Evolutionary conservation across 2,888 invertebrate genomes (phyloP).

Genomic region (Phasia obesa): DNA sequence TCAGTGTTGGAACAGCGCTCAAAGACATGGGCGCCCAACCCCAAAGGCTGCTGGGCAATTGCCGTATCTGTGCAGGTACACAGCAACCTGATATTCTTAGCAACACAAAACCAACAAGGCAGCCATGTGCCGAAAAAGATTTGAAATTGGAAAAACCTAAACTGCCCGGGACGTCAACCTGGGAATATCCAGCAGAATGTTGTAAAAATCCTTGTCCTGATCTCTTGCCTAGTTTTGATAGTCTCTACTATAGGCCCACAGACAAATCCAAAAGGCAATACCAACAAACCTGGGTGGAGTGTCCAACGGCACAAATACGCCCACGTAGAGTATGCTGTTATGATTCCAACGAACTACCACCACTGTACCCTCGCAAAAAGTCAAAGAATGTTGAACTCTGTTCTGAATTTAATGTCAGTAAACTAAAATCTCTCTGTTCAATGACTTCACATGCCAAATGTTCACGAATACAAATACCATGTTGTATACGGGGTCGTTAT

Average conservation of each 20-base stretch:
- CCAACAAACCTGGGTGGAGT: slow-evolving; percentile 78
- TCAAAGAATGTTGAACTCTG: not conserved
- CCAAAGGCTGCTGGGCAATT: too few relatives aligned
- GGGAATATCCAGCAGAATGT: slow-evolving; percentile 61
- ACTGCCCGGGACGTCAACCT: not conserved
- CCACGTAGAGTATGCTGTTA: slow-evolving; percentile 74
- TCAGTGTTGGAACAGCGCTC: too few relatives aligned
- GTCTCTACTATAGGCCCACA: slow-evolving; percentile 72
- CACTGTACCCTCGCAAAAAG: slow-evolving; percentile 23
- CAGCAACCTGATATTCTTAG: too few relatives aligned
- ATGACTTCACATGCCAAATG: slow-evolving; percentile 1
- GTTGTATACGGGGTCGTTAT: slow-evolving; percentile 64
- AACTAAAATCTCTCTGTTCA: slow-evolving; percentile 20
- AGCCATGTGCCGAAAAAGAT: not conserved
- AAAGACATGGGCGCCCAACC: too few relatives aligned
- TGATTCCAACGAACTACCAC: slow-evolving; percentile 48
- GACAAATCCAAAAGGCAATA: slow-evolving; percentile 75
- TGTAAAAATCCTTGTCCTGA: slow-evolving; percentile 71
- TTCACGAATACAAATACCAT: slow-evolving; percentile 58
- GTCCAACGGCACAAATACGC: slow-evolving; percentile 72
- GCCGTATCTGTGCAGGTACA: too few relatives aligned
- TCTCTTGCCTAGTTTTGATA: slow-evolving; percentile 69
- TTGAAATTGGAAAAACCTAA: not conserved
- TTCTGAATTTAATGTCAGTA: slow-evolving; percentile 23
- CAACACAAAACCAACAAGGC: not conserved